phyloP scores from a whole-genome alignment of 64 coral and sea anemone genomes.

The Pachyseris speciosa region DNA sequence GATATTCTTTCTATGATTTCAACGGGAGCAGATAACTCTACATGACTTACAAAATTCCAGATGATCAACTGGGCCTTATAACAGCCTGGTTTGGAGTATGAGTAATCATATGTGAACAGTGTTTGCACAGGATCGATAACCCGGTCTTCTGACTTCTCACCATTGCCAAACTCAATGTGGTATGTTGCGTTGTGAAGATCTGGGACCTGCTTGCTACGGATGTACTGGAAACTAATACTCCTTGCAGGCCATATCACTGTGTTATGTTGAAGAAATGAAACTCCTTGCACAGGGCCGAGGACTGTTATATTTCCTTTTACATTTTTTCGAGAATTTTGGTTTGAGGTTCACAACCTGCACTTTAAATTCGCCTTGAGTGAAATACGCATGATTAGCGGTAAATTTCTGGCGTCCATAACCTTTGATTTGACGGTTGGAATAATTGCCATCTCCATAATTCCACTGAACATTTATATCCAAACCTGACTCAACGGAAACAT shows the following conservation, averaged over 20 bases:
- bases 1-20: slow-evolving; percentile 55
- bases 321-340: background rate
- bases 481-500: slow-evolving; percentile 46
- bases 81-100: slow-evolving; percentile 61
- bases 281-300: slow-evolving; percentile 11
- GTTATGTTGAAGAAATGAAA: slow-evolving; percentile 18
- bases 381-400: background rate
- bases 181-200: slow-evolving; percentile 51
- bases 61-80: slow-evolving; percentile 55
- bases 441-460: slow-evolving; percentile 54
- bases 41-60: slow-evolving; percentile 67
- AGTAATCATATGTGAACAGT: slow-evolving; percentile 30
- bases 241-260: slow-evolving; percentile 58
- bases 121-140: slow-evolving; percentile 21
- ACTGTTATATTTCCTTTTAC: background rate
- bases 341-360: background rate
- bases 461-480: slow-evolving; percentile 49
- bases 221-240: slow-evolving; percentile 33
- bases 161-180: slow-evolving; percentile 68
- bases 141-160: slow-evolving; percentile 2
- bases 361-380: background rate
- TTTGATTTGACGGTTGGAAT: background rate
- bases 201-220: background rate
- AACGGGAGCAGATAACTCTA: slow-evolving; percentile 42
- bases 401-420: background rate